Evolutionary conservation across 2,797 vertebrate species (phyloP).

Genomic region (Diplodus puntazzo): DNA sequence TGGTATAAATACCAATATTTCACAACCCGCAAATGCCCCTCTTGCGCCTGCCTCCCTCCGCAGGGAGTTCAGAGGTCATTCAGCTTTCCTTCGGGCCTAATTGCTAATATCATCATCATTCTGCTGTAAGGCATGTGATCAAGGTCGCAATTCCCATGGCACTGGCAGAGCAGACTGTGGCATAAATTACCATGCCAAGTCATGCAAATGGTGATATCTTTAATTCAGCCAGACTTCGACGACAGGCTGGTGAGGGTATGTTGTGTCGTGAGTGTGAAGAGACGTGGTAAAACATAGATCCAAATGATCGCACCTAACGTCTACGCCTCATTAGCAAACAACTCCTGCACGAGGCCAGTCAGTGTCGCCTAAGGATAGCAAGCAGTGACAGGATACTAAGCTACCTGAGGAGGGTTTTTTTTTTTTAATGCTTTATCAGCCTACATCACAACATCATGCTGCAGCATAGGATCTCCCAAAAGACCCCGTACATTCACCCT

Average conservation of each 20-base stretch:
- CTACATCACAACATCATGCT: conserved; percentile 45
- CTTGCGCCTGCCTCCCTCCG: neutral
- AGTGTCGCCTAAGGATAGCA: neutral
- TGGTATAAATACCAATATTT: conserved; percentile 14
- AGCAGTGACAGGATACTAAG: neutral
- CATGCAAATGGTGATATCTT: conserved; percentile 8
- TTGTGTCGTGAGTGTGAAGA: conserved; percentile 20
- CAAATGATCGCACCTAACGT: neutral
- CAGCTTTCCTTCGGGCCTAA: neutral
- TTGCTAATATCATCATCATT: neutral
- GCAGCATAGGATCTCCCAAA: conserved; percentile 39
- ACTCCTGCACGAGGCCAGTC: neutral
- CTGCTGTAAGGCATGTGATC: neutral
- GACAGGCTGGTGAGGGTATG: conserved; percentile 6
- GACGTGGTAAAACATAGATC: neutral
- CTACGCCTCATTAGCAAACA: conserved; percentile 22
- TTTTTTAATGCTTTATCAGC: conserved; percentile 10
- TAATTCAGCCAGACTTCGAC: conserved; percentile 25
- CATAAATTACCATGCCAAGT: conserved; percentile 18
- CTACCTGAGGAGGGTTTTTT: conserved; percentile 7
- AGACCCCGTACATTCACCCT: conserved; percentile 33
- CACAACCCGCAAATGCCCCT: neutral
- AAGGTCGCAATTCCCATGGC: conserved; percentile 12
- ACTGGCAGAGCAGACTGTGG: neutral
- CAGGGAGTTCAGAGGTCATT: conserved; percentile 19